Conservation (phyloP, 1,140 invertebrate species). For the Eurosta solidaginis region DNA sequence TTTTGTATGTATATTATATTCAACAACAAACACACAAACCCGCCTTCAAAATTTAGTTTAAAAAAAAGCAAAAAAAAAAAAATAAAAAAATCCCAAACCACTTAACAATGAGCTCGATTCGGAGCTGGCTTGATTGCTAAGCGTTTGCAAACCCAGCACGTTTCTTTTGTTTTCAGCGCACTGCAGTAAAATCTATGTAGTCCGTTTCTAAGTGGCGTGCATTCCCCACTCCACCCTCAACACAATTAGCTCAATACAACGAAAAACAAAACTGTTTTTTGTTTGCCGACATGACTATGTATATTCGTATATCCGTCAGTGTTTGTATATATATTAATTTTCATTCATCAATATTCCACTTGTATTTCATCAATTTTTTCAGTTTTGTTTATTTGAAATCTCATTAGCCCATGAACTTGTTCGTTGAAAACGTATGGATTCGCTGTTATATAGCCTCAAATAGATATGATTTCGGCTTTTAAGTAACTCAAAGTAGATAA, state of each 20-base stretch:
- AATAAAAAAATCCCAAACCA: slow-evolving; percentile 5
- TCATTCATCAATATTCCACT: slow-evolving; percentile 23
- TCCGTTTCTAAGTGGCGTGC: background rate
- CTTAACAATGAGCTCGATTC: slow-evolving; percentile 13
- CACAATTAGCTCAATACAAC: background rate
- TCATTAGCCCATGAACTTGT: slow-evolving; percentile 11
- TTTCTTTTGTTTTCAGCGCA: background rate
- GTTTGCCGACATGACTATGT: too few species aligned
- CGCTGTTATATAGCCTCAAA: background rate
- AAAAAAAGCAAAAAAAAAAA: background rate
- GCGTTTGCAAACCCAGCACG: slow-evolving; percentile 17
- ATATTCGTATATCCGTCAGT: background rate
- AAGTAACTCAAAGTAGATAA: too few species aligned
- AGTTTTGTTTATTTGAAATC: background rate
- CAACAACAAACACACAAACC: background rate
- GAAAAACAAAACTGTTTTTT: background rate
- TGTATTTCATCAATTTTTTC: slow-evolving; percentile 3
- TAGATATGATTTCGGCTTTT: background rate
- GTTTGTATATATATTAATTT: background rate
- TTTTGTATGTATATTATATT: background rate
- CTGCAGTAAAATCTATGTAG: background rate
- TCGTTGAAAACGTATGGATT: background rate
- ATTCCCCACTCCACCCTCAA: slow-evolving; percentile 26
- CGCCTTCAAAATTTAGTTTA: background rate
- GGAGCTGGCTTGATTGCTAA: background rate